phyloP scores from a whole-genome alignment of 2,888 invertebrate genomes.

The Acanthosepion lycidas region DNA sequence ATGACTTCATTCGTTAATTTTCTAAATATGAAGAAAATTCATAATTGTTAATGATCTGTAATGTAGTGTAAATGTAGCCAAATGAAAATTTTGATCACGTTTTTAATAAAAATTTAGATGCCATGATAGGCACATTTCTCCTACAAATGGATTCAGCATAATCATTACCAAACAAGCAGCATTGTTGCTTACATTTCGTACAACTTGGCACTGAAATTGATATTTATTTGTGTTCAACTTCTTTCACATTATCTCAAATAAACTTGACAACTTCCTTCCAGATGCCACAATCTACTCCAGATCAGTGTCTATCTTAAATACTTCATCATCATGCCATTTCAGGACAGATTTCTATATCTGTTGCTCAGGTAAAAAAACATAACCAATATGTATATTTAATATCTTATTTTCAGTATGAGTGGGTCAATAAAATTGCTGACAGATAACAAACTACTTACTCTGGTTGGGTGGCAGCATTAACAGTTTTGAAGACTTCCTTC shows the following conservation, averaged over 20 bases:
- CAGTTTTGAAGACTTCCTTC: neutral
- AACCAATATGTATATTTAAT: too few relatives aligned
- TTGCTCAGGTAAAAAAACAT: too few relatives aligned
- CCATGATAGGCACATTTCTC: too few relatives aligned
- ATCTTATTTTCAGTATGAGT: neutral
- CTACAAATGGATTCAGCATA: too few relatives aligned
- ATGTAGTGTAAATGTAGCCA: too few relatives aligned
- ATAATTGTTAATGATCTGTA: too few relatives aligned
- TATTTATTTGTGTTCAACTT: neutral
- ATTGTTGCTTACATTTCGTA: too few relatives aligned
- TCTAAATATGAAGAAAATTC: too few relatives aligned
- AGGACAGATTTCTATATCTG: neutral
- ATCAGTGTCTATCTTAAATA: neutral
- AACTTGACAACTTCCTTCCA: constrained; percentile 22
- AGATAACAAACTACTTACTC: neutral
- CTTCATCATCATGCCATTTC: neutral
- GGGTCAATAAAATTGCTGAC: neutral
- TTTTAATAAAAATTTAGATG: too few relatives aligned
- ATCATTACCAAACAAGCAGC: too few relatives aligned
- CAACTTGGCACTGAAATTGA: neutral
- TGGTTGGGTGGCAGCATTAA: neutral
- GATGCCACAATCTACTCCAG: neutral
- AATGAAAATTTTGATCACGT: too few relatives aligned
- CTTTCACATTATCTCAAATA: neutral
- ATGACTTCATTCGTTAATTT: too few relatives aligned